phyloP scores from a whole-genome alignment of 30 jellyfish, hydroid and myxozoan genomes.

The Catostylus mosaicus region DNA sequence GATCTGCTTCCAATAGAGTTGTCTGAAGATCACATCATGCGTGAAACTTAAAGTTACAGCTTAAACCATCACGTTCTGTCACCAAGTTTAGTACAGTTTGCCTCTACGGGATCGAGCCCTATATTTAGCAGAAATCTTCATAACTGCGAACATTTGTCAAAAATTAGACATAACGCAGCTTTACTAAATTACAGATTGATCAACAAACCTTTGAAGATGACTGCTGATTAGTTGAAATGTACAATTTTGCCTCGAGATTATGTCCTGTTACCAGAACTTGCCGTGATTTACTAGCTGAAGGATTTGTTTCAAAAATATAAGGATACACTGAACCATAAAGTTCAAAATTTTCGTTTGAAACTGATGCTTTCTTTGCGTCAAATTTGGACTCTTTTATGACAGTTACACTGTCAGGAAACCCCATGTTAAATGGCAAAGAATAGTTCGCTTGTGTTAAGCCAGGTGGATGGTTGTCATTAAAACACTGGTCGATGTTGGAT shows the following conservation, averaged over 20 bases:
- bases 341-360: not conserved
- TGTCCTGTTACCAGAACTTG: constrained; percentile 29
- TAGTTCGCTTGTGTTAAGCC: constrained; percentile 63
- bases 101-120: no score
- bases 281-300: constrained; percentile 26
- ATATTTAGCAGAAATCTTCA: no score
- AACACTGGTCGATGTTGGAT: constrained; percentile 45
- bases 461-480: constrained; percentile 43
- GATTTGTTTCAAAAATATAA: constrained; percentile 37
- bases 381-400: not conserved
- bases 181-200: not conserved
- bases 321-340: constrained; percentile 73
- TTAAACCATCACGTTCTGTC: no score
- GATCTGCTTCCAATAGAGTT: no score
- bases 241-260: constrained; percentile 7
- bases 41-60: no score
- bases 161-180: not conserved
- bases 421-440: constrained; percentile 44
- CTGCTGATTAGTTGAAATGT: constrained; percentile 16
- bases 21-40: no score
- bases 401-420: constrained; percentile 76
- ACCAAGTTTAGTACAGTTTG: no score
- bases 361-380: not conserved
- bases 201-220: constrained; percentile 42
- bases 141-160: not conserved